These are phyloP conservation scores for Pomacea maculata DNA, from an alignment of 1,140 invertebrate species.

Conservation along the genomic window DNA sequence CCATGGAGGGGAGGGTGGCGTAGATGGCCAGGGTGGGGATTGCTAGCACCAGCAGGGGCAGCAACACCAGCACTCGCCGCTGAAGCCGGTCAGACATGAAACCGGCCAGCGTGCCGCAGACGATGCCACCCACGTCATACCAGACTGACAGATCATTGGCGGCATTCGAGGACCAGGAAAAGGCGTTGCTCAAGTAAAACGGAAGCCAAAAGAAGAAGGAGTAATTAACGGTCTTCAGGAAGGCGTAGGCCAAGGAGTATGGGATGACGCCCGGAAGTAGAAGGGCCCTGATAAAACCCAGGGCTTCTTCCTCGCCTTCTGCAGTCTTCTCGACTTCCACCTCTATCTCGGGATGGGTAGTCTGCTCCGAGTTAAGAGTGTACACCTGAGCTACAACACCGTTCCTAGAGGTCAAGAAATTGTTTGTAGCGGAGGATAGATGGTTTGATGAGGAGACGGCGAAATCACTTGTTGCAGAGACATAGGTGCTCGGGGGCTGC, in stretches of 20 bases:
- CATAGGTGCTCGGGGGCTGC: no score
- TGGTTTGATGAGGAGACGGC: no score
- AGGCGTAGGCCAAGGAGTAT: conserved; percentile 68
- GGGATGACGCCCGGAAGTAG: conserved; percentile 67
- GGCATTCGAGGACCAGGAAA: conserved; percentile 61
- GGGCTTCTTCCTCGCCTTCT: conserved; percentile 50
- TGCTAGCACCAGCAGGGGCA: conserved; percentile 10
- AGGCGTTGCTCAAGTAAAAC: conserved; percentile 65
- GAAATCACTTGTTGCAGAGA: no score
- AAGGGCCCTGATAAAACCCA: conserved; percentile 63
- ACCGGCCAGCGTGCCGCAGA: conserved; percentile 53
- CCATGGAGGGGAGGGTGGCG: background rate
- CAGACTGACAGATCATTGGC: conserved; percentile 68
- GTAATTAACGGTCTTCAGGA: conserved; percentile 69
- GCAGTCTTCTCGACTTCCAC: no score
- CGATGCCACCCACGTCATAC: conserved; percentile 69
- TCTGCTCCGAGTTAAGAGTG: no score
- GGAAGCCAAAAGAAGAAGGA: conserved; percentile 72
- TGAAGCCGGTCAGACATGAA: conserved; percentile 13
- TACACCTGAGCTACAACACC: no score
- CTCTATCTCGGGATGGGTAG: no score
- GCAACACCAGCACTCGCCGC: background rate
- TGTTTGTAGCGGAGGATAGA: no score
- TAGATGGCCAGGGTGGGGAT: conserved; percentile 11
- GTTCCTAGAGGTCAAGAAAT: no score